phyloP scores from a whole-genome alignment of 2,888 invertebrate species.

The Acronicta alni region DNA sequence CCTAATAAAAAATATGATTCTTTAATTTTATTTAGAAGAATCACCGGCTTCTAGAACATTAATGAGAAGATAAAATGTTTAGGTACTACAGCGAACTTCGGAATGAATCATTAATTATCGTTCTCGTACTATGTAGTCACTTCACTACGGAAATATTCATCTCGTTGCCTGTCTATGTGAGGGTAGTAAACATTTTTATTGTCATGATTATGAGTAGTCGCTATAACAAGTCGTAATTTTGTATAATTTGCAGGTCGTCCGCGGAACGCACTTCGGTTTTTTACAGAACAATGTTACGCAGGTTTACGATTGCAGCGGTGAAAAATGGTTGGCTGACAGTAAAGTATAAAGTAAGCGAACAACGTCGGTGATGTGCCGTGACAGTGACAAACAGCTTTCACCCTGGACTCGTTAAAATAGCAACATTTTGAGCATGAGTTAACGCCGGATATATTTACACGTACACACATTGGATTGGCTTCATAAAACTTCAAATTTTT shows the following conservation, averaged over 20 bases:
- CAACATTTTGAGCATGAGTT: conserved; percentile 33
- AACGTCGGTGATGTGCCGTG: conserved; percentile 37
- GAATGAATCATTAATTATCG: not conserved
- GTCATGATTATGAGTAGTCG: conserved; percentile 14
- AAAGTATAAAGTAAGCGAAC: conserved; percentile 30
- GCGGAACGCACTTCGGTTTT: conserved; percentile 9
- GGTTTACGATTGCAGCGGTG: conserved; percentile 35
- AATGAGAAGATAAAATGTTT: not conserved
- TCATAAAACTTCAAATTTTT: conserved; percentile 25
- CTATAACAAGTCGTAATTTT: conserved; percentile 20
- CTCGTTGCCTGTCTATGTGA: conserved; percentile 8
- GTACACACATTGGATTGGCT: conserved; percentile 28
- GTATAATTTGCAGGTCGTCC: conserved; percentile 17
- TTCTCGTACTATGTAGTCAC: not conserved
- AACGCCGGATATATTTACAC: conserved; percentile 13
- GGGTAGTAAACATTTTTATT: conserved; percentile 35
- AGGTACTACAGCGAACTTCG: not conserved
- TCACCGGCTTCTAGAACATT: too few relatives aligned
- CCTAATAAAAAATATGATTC: too few relatives aligned
- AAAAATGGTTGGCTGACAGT: conserved; percentile 21
- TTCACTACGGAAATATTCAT: conserved; percentile 11
- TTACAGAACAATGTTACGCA: conserved; percentile 14
- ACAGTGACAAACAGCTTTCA: conserved; percentile 43
- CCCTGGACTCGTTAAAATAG: conserved; percentile 31
- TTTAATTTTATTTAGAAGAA: too few relatives aligned